A percentile compares a stretch with the other conserved stretches of the same genome.
Conservation (phyloP, 2,797 vertebrate species). For the Tolypeutes matacus region DNA sequence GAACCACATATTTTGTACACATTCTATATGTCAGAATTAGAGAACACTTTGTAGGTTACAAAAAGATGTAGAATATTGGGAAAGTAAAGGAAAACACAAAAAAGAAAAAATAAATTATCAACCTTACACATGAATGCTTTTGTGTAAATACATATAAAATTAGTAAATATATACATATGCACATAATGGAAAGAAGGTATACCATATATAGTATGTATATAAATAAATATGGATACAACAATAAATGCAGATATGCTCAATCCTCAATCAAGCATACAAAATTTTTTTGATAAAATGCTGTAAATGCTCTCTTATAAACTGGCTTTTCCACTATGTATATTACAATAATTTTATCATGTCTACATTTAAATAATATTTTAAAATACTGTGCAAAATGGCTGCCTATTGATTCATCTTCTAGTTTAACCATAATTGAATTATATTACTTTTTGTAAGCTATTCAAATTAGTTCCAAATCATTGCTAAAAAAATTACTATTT, state of each 20-base stretch:
- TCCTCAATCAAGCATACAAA: neutral
- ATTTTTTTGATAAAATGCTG: neutral
- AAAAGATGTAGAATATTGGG: neutral
- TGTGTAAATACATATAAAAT: neutral
- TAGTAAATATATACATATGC: neutral
- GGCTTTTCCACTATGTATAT: neutral
- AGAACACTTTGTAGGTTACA: neutral
- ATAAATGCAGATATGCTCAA: neutral
- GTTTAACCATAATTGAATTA: neutral
- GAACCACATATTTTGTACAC: neutral
- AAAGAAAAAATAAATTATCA: neutral
- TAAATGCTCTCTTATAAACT: neutral
- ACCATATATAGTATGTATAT: neutral
- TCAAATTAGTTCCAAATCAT: neutral
- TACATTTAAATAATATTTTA: neutral
- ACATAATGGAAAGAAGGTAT: neutral
- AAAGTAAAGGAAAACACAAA: neutral
- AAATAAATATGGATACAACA: neutral
- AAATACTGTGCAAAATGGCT: neutral
- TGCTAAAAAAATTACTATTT: conserved; percentile 18
- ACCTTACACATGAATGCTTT: neutral
- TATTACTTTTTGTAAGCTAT: neutral
- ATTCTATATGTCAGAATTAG: neutral
- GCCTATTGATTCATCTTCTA: neutral
- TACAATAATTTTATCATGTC: neutral